A percentile compares a stretch with the other conserved stretches of the same genome.
Evolutionary conservation across 2,888 invertebrate genomes (phyloP).

Genomic region (Brenthis hecate): DNA sequence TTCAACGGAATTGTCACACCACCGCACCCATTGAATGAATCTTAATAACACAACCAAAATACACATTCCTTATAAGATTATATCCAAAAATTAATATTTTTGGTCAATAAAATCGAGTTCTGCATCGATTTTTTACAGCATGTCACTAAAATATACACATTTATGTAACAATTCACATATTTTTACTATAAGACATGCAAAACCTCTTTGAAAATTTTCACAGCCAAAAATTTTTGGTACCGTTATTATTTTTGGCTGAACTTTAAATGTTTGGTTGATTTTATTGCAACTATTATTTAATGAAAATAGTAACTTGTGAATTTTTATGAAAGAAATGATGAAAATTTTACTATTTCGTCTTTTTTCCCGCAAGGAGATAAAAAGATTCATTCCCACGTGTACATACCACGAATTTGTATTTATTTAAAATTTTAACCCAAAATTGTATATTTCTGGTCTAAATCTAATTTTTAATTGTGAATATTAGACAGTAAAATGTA

Average conservation of each 20-base stretch:
- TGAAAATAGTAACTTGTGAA: neutral
- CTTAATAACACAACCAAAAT: conserved; percentile 28
- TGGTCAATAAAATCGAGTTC: neutral
- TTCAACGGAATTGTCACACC: conserved; percentile 56
- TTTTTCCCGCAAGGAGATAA: conserved; percentile 6
- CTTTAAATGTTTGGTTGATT: neutral
- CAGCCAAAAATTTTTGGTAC: conserved; percentile 11
- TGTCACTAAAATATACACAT: conserved; percentile 4
- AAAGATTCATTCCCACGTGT: conserved; percentile 51
- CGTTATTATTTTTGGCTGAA: neutral
- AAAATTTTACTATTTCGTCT: neutral
- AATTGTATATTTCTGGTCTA: conserved; percentile 36
- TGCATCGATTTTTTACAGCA: conserved; percentile 1
- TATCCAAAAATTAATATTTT: neutral
- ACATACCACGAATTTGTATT: conserved; percentile 60
- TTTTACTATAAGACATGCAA: too few species aligned
- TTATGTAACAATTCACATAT: neutral
- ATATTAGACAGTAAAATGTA: conserved; percentile 20
- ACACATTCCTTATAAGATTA: conserved; percentile 17
- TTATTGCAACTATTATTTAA: neutral
- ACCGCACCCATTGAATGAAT: conserved; percentile 59
- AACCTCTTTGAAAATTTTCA: neutral
- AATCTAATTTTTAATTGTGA: conserved; percentile 27
- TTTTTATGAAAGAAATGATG: neutral
- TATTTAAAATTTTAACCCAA: conserved; percentile 39